Evolutionary conservation across 1,140 invertebrate genomes (phyloP).

Genomic region (Magallana gigas): DNA sequence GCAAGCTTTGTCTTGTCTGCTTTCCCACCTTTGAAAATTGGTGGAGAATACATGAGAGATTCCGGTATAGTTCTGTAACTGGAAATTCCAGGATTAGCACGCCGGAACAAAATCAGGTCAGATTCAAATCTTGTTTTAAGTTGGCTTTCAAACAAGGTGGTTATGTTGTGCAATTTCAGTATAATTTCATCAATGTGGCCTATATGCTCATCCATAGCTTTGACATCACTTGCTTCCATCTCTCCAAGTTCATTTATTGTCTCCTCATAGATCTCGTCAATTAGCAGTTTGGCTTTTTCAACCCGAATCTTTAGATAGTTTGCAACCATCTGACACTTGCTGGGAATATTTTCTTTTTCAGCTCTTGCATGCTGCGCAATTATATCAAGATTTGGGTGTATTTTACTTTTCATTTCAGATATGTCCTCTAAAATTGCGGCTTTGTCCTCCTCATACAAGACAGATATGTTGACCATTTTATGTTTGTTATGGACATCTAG

Average conservation of each 20-base stretch:
- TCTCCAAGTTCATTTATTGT: background rate
- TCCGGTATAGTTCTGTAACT: background rate
- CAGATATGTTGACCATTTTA: conserved; percentile 10
- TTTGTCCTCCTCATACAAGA: conserved; percentile 24
- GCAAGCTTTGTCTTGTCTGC: background rate
- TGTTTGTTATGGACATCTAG: conserved; percentile 11
- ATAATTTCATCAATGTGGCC: background rate
- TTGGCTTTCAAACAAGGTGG: background rate
- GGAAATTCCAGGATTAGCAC: conserved; percentile 6
- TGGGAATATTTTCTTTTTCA: background rate
- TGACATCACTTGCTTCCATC: background rate
- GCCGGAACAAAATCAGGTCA: conserved; percentile 2
- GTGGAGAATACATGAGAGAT: background rate
- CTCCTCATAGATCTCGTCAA: background rate
- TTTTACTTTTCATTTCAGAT: background rate
- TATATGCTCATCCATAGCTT: background rate
- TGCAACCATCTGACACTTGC: background rate
- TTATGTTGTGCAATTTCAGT: background rate
- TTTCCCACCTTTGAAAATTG: conserved; percentile 10
- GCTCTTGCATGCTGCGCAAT: background rate
- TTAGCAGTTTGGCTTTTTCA: background rate
- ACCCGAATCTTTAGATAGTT: background rate
- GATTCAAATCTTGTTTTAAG: conserved; percentile 1
- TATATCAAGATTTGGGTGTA: background rate
- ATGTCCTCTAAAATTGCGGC: background rate